Evolutionary conservation across 2,888 invertebrate genomes (phyloP).

Genomic region (Diachrysia chrysitis): DNA sequence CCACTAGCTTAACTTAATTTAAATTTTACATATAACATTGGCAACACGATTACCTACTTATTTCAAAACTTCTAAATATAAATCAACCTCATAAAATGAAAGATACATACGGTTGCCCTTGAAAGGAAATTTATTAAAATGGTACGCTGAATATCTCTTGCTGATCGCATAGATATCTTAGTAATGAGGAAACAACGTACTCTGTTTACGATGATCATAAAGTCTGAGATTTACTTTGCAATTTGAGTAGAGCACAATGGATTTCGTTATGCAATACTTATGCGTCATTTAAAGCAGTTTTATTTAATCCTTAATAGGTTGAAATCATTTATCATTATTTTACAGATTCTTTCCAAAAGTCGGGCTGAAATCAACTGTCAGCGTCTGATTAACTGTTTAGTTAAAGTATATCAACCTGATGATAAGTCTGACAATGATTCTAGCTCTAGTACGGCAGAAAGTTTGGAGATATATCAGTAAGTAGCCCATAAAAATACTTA

Average conservation of each 20-base stretch:
- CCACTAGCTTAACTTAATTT: too few species aligned
- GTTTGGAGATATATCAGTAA: conserved; percentile 93
- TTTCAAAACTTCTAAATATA: conserved; percentile 18
- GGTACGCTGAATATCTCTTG: conserved; percentile 7
- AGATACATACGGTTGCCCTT: conserved; percentile 6
- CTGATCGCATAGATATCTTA: conserved; percentile 16
- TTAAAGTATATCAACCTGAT: conserved; percentile 91
- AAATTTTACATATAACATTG: too few species aligned
- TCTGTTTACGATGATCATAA: neutral
- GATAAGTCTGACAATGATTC: conserved; percentile 86
- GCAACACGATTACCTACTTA: too few species aligned
- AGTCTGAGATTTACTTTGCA: neutral
- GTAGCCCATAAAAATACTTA: conserved; percentile 44
- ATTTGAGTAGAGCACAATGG: neutral
- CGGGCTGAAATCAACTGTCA: conserved; percentile 92
- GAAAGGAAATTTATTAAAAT: conserved; percentile 18
- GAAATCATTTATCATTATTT: conserved; percentile 11
- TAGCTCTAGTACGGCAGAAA: conserved; percentile 90
- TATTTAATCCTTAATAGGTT: neutral
- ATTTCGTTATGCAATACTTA: neutral
- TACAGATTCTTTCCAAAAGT: conserved; percentile 90
- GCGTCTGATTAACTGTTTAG: conserved; percentile 91
- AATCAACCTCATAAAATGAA: conserved; percentile 15
- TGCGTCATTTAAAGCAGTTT: neutral
- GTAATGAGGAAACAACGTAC: conserved; percentile 5